phyloP scores from a whole-genome alignment of 2,113 vertebrate genomes.

The Falcunculus frontatus region DNA sequence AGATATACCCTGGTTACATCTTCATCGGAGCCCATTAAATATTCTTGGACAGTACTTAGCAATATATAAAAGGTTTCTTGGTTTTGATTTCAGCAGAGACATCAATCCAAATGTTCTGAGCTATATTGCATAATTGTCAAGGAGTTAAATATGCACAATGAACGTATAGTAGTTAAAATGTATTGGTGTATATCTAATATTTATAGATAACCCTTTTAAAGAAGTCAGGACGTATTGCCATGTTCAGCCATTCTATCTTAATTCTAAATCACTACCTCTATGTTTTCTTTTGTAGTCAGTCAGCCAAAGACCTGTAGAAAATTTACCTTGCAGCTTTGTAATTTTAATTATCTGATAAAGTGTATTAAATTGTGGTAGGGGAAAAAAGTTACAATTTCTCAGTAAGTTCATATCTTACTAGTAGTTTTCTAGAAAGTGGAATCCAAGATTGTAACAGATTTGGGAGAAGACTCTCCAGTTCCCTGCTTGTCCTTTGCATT shows the following conservation, averaged over 20 bases:
- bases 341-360: slow-evolving; percentile 61
- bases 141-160: slow-evolving; percentile 32
- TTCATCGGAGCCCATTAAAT: not conserved
- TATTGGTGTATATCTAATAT: slow-evolving; percentile 28
- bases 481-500: not conserved
- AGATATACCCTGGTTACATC: not conserved
- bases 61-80: not conserved
- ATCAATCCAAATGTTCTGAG: slow-evolving; percentile 44
- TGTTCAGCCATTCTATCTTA: slow-evolving; percentile 28
- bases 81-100: slow-evolving; percentile 13
- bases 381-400: not conserved
- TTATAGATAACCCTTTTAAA: slow-evolving; percentile 48
- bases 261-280: slow-evolving; percentile 44
- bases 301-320: slow-evolving; percentile 3
- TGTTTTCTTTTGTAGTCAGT: slow-evolving; percentile 10
- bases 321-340: slow-evolving; percentile 40
- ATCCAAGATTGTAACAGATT: not conserved
- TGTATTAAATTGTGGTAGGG: slow-evolving; percentile 49
- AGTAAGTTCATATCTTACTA: not conserved
- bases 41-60: not conserved
- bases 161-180: slow-evolving; percentile 27
- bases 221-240: not conserved
- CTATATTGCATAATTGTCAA: slow-evolving; percentile 55
- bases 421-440: not conserved
- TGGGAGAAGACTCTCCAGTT: not conserved